These are phyloP conservation scores for Notothenia coriiceps DNA, from an alignment of 2,113 vertebrate genomes.

Conservation along the genomic window DNA sequence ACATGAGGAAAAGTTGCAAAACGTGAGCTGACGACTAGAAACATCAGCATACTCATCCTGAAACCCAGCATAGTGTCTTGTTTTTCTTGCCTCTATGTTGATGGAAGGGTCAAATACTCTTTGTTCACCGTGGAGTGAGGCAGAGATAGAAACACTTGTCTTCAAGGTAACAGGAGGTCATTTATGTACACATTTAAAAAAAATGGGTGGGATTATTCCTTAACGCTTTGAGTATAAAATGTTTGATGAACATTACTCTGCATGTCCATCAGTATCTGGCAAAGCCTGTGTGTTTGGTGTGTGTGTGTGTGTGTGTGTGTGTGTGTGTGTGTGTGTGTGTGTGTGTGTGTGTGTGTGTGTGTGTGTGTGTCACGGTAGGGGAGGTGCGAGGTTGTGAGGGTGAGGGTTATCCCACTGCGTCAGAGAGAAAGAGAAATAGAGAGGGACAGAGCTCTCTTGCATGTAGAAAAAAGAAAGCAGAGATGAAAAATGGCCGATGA, in stretches of 20 bases:
- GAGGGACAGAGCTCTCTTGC: constrained; percentile 31
- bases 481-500: constrained; percentile 63
- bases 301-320: constrained; percentile 1
- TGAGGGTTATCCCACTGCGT: constrained; percentile 61
- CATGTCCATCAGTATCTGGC: constrained; percentile 43
- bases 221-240: neutral
- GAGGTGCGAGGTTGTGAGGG: constrained; percentile 59
- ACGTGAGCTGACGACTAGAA: neutral
- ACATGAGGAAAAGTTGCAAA: neutral
- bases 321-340: too few relatives aligned
- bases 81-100: too few relatives aligned
- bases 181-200: too few relatives aligned
- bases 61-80: too few relatives aligned
- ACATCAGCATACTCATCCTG: neutral
- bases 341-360: constrained; percentile 5
- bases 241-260: neutral
- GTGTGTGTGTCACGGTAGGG: constrained; percentile 23
- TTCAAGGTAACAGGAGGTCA: too few relatives aligned
- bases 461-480: constrained; percentile 45
- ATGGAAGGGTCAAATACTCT: too few relatives aligned
- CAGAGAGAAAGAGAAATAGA: constrained; percentile 42
- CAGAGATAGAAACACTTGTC: too few relatives aligned
- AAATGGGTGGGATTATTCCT: too few relatives aligned
- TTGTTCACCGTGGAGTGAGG: too few relatives aligned
- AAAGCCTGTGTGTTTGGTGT: constrained; percentile 1